Evolutionary conservation across 1,140 invertebrate species (phyloP).

Genomic region (Dreissena rostriformis): DNA sequence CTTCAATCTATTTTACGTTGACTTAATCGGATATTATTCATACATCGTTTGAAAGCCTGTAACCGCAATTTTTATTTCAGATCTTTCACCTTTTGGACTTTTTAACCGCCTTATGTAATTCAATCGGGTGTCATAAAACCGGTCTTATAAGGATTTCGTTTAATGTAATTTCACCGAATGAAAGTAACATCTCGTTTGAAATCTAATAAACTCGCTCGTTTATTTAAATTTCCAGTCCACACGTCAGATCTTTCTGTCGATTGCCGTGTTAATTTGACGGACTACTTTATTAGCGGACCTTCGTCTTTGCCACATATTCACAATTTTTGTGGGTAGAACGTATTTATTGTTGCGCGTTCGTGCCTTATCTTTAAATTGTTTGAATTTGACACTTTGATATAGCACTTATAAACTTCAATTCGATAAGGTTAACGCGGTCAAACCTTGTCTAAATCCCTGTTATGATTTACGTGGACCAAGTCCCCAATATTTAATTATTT

Average conservation of each 20-base stretch:
- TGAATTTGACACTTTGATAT: slow-evolving; percentile 8
- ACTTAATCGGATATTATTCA: too few relatives aligned
- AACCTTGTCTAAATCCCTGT: neutral
- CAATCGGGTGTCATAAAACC: too few relatives aligned
- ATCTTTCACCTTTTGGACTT: too few relatives aligned
- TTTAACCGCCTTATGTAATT: too few relatives aligned
- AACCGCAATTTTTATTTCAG: too few relatives aligned
- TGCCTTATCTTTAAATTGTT: slow-evolving; percentile 2
- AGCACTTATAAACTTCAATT: neutral
- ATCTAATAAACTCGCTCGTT: neutral
- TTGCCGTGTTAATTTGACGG: neutral
- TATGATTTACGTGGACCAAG: neutral
- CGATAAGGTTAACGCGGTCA: neutral
- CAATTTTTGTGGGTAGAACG: too few relatives aligned
- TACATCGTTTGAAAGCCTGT: too few relatives aligned
- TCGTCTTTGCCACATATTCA: neutral
- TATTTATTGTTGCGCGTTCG: neutral
- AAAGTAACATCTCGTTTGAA: neutral
- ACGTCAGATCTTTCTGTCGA: neutral
- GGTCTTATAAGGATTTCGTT: neutral
- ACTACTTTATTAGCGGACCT: neutral
- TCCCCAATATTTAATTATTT: neutral
- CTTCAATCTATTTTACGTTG: neutral
- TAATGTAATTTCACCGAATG: neutral
- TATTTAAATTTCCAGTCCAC: neutral